A percentile compares a stretch with the other conserved stretches of the same genome.
phyloP scores from a whole-genome alignment of 2,888 invertebrate genomes.

The Hypena proboscidalis region DNA sequence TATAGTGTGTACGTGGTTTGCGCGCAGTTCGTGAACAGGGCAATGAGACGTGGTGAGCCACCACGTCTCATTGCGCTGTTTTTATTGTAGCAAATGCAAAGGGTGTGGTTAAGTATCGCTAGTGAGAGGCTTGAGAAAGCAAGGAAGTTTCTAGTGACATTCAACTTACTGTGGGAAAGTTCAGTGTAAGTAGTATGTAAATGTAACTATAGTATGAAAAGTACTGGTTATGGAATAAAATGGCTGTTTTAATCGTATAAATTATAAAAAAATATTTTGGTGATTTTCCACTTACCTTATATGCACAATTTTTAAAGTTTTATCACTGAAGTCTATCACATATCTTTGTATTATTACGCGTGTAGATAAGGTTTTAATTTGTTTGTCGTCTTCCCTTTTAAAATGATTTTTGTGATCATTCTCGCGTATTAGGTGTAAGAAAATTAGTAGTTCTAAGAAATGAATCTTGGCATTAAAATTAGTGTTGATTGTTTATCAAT shows the following conservation, averaged over 20 bases:
- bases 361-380: conserved; percentile 31
- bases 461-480: too few species aligned
- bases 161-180: conserved; percentile 31
- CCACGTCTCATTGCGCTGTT: too few species aligned
- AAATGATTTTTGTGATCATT: conserved; percentile 10
- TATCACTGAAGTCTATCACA: conserved; percentile 64
- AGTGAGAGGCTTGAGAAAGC: too few species aligned
- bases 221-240: conserved; percentile 30
- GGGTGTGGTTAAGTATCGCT: too few species aligned
- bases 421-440: conserved; percentile 29
- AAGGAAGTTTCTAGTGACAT: too few species aligned
- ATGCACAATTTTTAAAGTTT: conserved; percentile 65
- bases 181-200: conserved; percentile 21
- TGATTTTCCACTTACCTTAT: conserved; percentile 45
- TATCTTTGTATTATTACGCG: conserved; percentile 35
- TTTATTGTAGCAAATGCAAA: too few species aligned
- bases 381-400: conserved; percentile 47
- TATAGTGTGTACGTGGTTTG: too few species aligned
- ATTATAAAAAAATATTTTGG: conserved; percentile 42
- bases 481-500: too few species aligned
- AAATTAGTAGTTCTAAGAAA: conserved; percentile 24
- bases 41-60: too few species aligned
- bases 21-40: too few species aligned
- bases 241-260: conserved; percentile 53
- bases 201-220: conserved; percentile 22